These are phyloP conservation scores for Gallirallus australis DNA, from an alignment of 2,797 vertebrate genomes.

Conservation along the genomic window DNA sequence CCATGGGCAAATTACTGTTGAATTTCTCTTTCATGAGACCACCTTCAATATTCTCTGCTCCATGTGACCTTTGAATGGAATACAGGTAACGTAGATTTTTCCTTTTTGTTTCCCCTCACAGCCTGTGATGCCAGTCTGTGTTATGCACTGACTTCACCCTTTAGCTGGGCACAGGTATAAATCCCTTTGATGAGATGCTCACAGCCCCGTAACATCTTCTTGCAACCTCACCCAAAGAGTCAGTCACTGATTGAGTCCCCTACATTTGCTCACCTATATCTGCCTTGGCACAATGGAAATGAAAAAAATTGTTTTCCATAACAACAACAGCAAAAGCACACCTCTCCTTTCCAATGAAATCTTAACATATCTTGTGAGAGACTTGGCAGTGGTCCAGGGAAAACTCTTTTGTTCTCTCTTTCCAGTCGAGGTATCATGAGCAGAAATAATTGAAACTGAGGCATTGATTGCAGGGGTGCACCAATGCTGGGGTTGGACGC, in stretches of 20 bases:
- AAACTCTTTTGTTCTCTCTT: neutral
- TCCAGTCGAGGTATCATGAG: neutral
- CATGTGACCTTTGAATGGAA: neutral
- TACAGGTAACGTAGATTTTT: neutral
- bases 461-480: neutral
- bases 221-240: accelerated
- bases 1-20: neutral
- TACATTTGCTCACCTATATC: neutral
- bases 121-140: neutral
- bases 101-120: neutral
- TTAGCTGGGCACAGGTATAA: neutral
- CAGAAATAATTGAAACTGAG: neutral
- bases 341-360: neutral
- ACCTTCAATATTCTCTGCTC: neutral
- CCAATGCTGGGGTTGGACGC: neutral
- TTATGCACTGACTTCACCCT: neutral
- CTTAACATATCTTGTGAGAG: neutral
- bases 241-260: neutral
- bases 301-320: neutral
- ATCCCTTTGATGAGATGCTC: neutral
- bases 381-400: neutral
- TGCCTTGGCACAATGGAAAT: neutral
- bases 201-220: neutral
- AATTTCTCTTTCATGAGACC: neutral
- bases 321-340: accelerated